Conservation (phyloP, 2,113 vertebrate species). For the Caranx melampygus region DNA sequence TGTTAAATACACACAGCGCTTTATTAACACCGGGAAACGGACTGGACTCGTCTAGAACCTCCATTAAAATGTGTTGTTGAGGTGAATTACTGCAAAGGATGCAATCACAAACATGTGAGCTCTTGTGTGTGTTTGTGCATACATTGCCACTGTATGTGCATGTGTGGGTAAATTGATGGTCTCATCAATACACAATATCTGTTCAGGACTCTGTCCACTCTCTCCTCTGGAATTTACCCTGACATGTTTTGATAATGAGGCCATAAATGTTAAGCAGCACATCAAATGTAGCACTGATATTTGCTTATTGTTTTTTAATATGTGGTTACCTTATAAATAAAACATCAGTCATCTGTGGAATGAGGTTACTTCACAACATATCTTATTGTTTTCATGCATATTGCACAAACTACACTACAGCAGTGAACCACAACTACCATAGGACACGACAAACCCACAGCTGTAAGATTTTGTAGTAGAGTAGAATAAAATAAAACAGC, state of each 20-base stretch:
- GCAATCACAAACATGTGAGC: neutral
- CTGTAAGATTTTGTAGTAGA: no score
- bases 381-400: slow-evolving; percentile 36
- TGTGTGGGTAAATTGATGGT: neutral
- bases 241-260: slow-evolving; percentile 35
- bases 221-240: neutral
- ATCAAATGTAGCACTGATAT: slow-evolving; percentile 38
- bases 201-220: neutral
- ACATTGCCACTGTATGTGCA: neutral
- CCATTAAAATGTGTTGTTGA: neutral
- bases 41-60: slow-evolving; percentile 14
- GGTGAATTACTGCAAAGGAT: slow-evolving; percentile 2
- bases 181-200: neutral
- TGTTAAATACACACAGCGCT: slow-evolving; percentile 29
- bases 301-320: slow-evolving; percentile 45
- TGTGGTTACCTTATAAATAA: slow-evolving; percentile 44
- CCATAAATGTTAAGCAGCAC: slow-evolving; percentile 27
- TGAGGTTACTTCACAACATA: slow-evolving; percentile 30
- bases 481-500: neutral
- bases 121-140: neutral
- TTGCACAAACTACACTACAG: slow-evolving; percentile 6
- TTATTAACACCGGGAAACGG: slow-evolving; percentile 4
- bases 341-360: slow-evolving; percentile 49
- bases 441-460: neutral
- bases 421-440: slow-evolving; percentile 1